Conservation (phyloP, 2,888 invertebrate genomes). For the Cecidostiba fungosa region DNA sequence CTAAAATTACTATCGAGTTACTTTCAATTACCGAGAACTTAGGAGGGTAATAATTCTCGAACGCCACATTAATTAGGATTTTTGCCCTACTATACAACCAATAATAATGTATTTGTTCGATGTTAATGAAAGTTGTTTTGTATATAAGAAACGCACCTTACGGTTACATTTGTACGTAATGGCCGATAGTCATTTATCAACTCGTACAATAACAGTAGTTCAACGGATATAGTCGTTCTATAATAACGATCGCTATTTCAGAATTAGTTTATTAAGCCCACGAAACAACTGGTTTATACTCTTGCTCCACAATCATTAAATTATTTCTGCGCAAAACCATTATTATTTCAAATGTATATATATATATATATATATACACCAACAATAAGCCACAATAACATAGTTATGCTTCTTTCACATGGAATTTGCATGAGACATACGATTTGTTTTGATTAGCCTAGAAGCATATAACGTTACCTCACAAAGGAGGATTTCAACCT, state of each 20-base stretch:
- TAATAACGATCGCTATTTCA: not conserved
- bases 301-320: not conserved
- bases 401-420: not conserved
- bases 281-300: not conserved
- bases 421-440: slow-evolving; percentile 33
- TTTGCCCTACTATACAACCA: slow-evolving; percentile 3
- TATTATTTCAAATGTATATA: not conserved
- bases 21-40: slow-evolving; percentile 29
- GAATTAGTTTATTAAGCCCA: not conserved
- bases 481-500: slow-evolving; percentile 19
- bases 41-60: slow-evolving; percentile 25
- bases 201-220: not conserved
- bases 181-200: not conserved
- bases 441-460: slow-evolving; percentile 46
- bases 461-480: slow-evolving; percentile 14
- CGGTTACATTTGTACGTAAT: slow-evolving; percentile 16
- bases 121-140: slow-evolving; percentile 29
- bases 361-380: too few relatives aligned
- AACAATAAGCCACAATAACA: too few relatives aligned
- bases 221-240: not conserved
- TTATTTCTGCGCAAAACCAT: not conserved
- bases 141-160: not conserved
- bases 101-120: slow-evolving; percentile 39
- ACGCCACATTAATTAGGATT: slow-evolving; percentile 35
- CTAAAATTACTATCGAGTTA: slow-evolving; percentile 41